Evolutionary conservation across 2,113 vertebrate genomes (phyloP), one percentile per base, ranked within the genome.

Genomic region (Ictalurus furcatus): DNA sequence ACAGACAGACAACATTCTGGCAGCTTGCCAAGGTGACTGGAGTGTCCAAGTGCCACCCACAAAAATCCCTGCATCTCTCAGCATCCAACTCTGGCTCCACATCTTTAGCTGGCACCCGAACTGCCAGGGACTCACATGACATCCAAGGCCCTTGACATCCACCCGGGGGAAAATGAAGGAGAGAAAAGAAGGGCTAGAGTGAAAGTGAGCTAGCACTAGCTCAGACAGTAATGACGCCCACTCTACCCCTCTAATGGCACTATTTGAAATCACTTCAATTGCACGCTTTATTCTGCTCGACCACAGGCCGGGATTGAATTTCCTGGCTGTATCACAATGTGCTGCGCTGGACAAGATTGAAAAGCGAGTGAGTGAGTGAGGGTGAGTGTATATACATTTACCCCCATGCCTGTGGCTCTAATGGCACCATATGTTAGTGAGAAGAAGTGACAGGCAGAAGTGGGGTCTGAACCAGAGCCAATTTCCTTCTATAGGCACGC

Each of bases 341-440:
- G 95, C 95, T 95, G 95, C 76, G 95, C 92, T 94, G 93, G 95
- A 94, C 94, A 93, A 95, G 94, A 96, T 95, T 95, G 95, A 93
- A 93, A 94, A 94, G 94, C 88, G 93, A 89, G 92, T 88, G 91
- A 91, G 90, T 92, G 93, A 94, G 93, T 90, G 92, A 93, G 92
- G 92, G 90, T 91, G 93, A 94, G 92, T 93, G 91, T 93, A 93
- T 94, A 94, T 95, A 94, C 94, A 94, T 96, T 95, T 95, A 94
- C 94, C 95, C 95, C 94, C 89, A 78, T 90, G 95, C 95, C 94
- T 94, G 92, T 93, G 93, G 94, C 91, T 94, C 63, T 96, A 95
- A 96, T 95, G 92, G 94, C 94, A 93, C 94, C 93, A 95, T 96
- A 95, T 96, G 96, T 95, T 95, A 94, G 94, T 94, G 95, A 95